Evolutionary conservation across 2,797 vertebrate genomes (phyloP), one percentile per base, ranked within the genome.

Genomic region (Odontamblyopus lacepedii): DNA sequence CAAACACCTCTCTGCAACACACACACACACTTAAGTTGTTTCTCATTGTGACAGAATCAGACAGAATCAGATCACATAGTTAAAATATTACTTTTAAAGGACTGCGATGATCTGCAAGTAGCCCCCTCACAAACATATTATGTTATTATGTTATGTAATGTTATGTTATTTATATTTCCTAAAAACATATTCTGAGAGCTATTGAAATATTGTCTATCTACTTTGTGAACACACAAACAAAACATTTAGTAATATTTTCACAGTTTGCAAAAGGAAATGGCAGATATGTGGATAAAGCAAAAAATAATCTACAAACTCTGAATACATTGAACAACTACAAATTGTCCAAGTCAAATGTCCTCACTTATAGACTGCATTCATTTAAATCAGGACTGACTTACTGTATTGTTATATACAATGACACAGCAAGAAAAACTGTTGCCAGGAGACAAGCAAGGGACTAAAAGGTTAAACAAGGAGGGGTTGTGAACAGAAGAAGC

Each of bases 1-100:
- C 86, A 99, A 84, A 90, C 94, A 98, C 64, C 86, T 75, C 80
- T 90, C 87, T 89, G 81, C 30, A 74, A 83, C 56, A 79, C 67
- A 48, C 70, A 68, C 64, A 66, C 11, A 59, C n/a, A 5, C 57
- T 29, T 30, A 60, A 30, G 5, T 26, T 60, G 56, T n/a, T 56
- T 56, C n/a, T 23, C 55, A 56, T 12, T 12, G 9, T 59, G 23
- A 55, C n/a, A 8, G 19, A 55, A 59, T 15, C 55, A 57, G 11
- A 11, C 26, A 61, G 15, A 29, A 60, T 16, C 41, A 32, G 26
- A 4, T 16, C 13, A 60, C 57, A 30, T 16, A 16, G 30, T 59
- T 55, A 55, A 23, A 59, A 30, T 15, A 30, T 26, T 57, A 30
- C 13, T 60, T 30, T 29, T 60, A 13, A 60, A 15, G 13, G 15